Base-by-base conservation (phyloP, 1,140 invertebrate species). In the Cyclina sinensis region DNA sequence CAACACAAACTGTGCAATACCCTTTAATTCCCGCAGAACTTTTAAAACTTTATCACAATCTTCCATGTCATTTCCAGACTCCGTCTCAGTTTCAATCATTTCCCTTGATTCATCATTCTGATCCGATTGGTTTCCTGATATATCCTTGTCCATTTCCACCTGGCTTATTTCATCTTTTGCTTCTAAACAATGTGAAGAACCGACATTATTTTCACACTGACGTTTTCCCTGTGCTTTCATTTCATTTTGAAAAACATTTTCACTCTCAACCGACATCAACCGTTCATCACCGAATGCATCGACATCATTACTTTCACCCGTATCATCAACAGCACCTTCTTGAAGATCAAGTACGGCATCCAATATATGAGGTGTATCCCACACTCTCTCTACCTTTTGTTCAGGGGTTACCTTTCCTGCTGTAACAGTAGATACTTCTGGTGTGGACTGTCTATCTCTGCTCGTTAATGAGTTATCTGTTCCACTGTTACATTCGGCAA, bases 41-140 rank as follows among this genome's bases (percentile, higher is more conserved):
- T 62, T 65, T 39, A 87, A 70, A 24, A 87, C 76, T 87, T 65
- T 80, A 65, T 76, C 48, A 54, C 82, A 84, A 24, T 84, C 32
- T 54, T 48, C 48, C 82, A 73, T 73, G 48, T 51, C 68, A 81
- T 5, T 24, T 2, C 65, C 79, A 43, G 21, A 30, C 24, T 70
- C n/a, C 12, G 16, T n/a, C 9, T 54, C 43, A 21, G 12, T 16
- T 35, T 54, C n/a, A 37, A 21, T 27, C 2, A 16, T 32, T 21
- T 84, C 43, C 0, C 16, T 59, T 21, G 32, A 18, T 59, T 65
- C 79, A 7, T 39, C 39, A 83, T 70, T 70, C 3, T 27, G 62
- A 48, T 70, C 62, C 27, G 16, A 37, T 30, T 65, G 37, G n/a
- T 51, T n/a, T 48, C 51, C 51, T 24, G 21, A 57, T 57, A 1